Percentiles rank a stretch among this genome's conserved stretches.
Conservation (phyloP, 92 coral and sea anemone genomes). For the Actinernus sp. region DNA sequence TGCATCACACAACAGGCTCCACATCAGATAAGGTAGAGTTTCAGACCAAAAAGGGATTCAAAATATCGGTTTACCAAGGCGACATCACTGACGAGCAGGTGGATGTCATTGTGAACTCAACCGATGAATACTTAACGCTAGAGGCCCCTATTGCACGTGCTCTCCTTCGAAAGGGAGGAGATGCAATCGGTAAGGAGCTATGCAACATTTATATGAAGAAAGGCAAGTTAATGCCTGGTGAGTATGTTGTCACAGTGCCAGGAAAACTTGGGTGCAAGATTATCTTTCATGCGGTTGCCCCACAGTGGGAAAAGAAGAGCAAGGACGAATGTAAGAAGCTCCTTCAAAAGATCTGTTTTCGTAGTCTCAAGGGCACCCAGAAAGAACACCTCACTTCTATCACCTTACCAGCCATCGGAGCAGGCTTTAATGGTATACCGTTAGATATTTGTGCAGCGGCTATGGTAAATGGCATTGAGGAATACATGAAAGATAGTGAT, state of each 20-base stretch:
- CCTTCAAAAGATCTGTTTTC: conserved; percentile 37
- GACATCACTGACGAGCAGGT: too few species aligned
- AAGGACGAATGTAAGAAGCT: conserved; percentile 4
- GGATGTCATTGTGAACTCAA: conserved; percentile 85
- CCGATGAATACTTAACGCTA: conserved; percentile 42
- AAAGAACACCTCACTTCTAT: conserved; percentile 33
- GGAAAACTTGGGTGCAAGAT: conserved; percentile 67
- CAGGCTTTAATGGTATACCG: conserved; percentile 63
- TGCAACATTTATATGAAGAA: conserved; percentile 1
- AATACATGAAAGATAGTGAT: conserved; percentile 27
- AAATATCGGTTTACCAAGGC: too few species aligned
- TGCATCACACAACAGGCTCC: too few species aligned
- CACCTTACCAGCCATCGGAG: conserved; percentile 90
- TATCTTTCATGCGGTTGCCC: conserved; percentile 81
- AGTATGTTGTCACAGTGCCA: conserved; percentile 52
- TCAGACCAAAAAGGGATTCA: too few species aligned
- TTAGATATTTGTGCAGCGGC: conserved; percentile 64
- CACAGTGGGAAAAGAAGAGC: conserved; percentile 51
- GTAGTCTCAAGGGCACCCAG: conserved; percentile 55
- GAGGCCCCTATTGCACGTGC: conserved; percentile 45
- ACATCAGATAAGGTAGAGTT: too few species aligned
- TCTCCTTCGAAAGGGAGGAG: conserved; percentile 69
- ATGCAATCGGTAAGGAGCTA: conserved; percentile 53
- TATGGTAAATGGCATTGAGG: conserved; percentile 70
- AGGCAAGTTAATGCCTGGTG: conserved; percentile 26